Conservation (phyloP, 2,797 vertebrate genomes). For the Botia kubotai region DNA sequence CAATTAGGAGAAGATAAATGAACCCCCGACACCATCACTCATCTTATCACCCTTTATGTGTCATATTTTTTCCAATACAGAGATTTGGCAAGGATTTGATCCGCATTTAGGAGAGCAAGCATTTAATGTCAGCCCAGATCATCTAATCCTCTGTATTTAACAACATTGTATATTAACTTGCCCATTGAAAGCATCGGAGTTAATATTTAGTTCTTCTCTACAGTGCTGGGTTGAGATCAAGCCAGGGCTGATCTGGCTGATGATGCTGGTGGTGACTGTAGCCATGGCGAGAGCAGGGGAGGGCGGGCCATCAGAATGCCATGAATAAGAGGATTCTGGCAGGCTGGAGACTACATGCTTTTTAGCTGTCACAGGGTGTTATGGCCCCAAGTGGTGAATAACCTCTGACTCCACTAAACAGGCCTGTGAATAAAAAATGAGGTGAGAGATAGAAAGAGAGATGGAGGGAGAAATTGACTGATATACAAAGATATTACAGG, state of each 20-base stretch:
- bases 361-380: slow-evolving; percentile 58
- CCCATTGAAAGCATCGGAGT: not conserved
- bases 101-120: not conserved
- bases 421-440: slow-evolving; percentile 27
- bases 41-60: not conserved
- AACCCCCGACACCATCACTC: not conserved
- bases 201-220: not conserved
- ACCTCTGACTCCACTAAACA: slow-evolving; percentile 59
- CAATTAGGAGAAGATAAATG: slow-evolving; percentile 21
- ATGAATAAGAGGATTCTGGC: slow-evolving; percentile 57
- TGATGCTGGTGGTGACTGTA: slow-evolving; percentile 47
- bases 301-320: not conserved
- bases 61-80: slow-evolving; percentile 11
- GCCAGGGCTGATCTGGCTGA: slow-evolving; percentile 9
- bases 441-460: slow-evolving; percentile 36
- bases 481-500: slow-evolving; percentile 38
- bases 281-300: slow-evolving; percentile 18
- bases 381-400: slow-evolving; percentile 60
- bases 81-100: slow-evolving; percentile 1
- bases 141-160: not conserved
- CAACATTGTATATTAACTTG: slow-evolving; percentile 1
- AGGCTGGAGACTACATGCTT: slow-evolving; percentile 56
- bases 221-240: not conserved
- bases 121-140: not conserved
- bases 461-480: slow-evolving; percentile 32